A percentile compares a stretch with the other conserved stretches of the same genome.
Conservation (phyloP, 2,797 vertebrate genomes). For the Esox lucius region DNA sequence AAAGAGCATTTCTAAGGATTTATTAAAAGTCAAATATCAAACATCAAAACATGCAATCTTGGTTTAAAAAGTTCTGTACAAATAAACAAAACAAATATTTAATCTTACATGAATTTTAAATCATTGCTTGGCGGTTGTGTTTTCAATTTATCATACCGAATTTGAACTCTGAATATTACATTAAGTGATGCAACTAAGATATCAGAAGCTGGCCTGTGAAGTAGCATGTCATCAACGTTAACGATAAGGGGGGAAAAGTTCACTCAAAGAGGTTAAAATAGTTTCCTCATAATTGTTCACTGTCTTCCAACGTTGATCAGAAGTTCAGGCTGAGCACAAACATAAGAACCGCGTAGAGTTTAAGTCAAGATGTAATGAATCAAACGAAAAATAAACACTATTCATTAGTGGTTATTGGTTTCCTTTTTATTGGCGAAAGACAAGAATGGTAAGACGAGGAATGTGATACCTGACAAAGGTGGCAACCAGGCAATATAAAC, state of each 20-base stretch:
- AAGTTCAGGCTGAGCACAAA: neutral
- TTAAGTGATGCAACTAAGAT: neutral
- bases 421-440: too few relatives aligned
- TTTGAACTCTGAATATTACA: conserved; percentile 1
- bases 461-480: too few relatives aligned
- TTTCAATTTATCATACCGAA: neutral
- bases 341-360: neutral
- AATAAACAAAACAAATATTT: conserved; percentile 7
- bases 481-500: too few relatives aligned
- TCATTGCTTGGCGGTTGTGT: neutral
- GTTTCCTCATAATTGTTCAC: neutral
- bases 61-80: neutral
- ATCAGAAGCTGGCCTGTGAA: neutral
- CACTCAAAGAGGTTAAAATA: neutral
- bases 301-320: neutral
- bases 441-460: too few relatives aligned
- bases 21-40: neutral
- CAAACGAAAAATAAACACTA: neutral
- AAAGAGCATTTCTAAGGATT: conserved; percentile 5
- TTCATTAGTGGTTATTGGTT: too few relatives aligned
- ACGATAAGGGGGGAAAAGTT: neutral
- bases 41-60: neutral
- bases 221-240: neutral
- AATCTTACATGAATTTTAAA: neutral
- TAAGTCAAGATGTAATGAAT: neutral